phyloP scores from a whole-genome alignment of 2,113 vertebrate genomes.

The Gallinago paraguaiae region DNA sequence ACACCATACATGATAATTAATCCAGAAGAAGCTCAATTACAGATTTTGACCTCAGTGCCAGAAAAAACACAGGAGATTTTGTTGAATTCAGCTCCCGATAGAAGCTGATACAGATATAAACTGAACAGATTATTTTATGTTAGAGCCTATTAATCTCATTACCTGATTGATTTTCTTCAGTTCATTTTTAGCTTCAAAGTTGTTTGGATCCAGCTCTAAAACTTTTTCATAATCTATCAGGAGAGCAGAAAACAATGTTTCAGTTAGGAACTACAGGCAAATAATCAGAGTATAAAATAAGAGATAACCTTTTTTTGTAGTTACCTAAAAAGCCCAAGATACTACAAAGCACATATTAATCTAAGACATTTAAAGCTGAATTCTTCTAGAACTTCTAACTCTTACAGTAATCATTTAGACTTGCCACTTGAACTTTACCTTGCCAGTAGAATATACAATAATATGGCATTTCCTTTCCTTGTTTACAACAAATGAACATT shows the following conservation, averaged over 20 bases:
- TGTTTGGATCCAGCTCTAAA: conserved; percentile 85
- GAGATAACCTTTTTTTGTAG: neutral
- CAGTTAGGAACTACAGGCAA: neutral
- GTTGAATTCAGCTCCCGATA: neutral
- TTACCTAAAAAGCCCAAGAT: neutral
- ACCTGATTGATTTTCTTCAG: conserved; percentile 87
- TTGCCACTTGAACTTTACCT: neutral
- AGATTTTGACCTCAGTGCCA: neutral
- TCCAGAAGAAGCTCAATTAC: neutral
- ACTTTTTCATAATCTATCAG: conserved; percentile 89
- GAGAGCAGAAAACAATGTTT: neutral
- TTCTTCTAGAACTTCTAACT: neutral
- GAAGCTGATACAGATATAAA: neutral
- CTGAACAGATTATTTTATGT: neutral
- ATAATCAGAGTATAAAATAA: neutral
- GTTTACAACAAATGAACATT: neutral
- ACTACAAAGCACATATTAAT: neutral
- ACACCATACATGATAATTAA: neutral
- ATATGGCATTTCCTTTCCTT: neutral
- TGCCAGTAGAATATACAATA: neutral
- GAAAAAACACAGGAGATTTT: neutral
- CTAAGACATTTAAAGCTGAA: neutral
- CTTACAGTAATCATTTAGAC: neutral
- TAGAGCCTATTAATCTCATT: neutral
- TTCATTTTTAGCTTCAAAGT: conserved; percentile 88